Evolutionary conservation across 2,113 vertebrate species (phyloP), one percentile per base, ranked within the genome.

Genomic region (Fulmarus glacialis): DNA sequence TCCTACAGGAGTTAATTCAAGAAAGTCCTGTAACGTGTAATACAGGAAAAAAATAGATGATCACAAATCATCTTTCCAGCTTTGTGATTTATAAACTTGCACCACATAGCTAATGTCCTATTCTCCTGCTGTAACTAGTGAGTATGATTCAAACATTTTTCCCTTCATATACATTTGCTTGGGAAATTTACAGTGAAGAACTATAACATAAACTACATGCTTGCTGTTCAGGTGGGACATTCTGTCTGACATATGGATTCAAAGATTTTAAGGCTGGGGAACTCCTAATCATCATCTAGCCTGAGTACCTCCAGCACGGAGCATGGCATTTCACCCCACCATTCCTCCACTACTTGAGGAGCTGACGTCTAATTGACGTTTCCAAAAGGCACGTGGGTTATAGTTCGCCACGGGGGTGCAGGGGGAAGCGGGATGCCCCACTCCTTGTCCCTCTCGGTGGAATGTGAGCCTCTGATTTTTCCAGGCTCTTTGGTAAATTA

Each of bases 351-450:
- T 27, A 2, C 34, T 36, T 9, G 30, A 38, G 45, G 16, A 81
- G 11, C 36, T 62, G 63, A 42, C 1, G 1, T 26, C 48, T 55
- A 18, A 21, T 1, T 36, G 63, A 27, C 2, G 0, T 62, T 94
- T 62, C 50, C 81, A 67, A 63, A 70, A 70, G 32, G 45, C 8
- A 1, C 0, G 0, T 59, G 48, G 36, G 10, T 72, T 81, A 36
- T 12, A 16, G 6, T 45, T 83, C 0, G 0, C 60, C 40, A 5
- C 1, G 6, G 15, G 22, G 20, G 5, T n/a, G 26, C 55, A 58
- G 27, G 23, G 19, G 34, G 13, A 82, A 68, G 27, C 3, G 3
- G 12, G 43, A 29, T 89, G 34, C 9, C 22, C 21, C 18, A 20
- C 50, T 83, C 52, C 34, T 36, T 59, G 15, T 55, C 43, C 21